phyloP scores from a whole-genome alignment of 1,140 invertebrate genomes.

The Achroia grisella region DNA sequence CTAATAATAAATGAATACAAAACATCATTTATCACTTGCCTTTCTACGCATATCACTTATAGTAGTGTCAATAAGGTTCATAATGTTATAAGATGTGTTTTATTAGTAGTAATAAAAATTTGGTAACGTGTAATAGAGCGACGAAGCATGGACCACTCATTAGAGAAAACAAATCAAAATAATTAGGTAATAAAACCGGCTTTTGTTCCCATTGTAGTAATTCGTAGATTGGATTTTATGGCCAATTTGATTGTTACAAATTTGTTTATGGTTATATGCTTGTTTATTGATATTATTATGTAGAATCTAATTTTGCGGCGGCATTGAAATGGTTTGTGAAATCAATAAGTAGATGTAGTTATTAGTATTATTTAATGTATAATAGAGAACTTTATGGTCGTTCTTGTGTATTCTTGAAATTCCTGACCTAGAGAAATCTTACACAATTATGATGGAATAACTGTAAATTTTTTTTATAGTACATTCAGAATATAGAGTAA shows the following conservation, averaged over 20 bases:
- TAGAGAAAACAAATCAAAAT: conserved; percentile 66
- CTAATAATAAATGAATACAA: conserved; percentile 31
- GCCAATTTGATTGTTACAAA: conserved; percentile 56
- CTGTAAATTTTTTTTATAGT: no score
- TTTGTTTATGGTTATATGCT: conserved; percentile 43
- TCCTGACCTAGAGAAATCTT: no score
- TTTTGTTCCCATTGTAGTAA: conserved; percentile 52
- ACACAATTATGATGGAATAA: no score
- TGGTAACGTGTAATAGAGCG: conserved; percentile 28
- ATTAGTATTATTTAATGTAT: no score
- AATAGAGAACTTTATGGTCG: no score
- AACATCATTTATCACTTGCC: no score
- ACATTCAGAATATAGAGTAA: no score
- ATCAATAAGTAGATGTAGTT: no score
- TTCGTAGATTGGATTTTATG: conserved; percentile 51
- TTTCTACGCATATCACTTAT: conserved; percentile 5
- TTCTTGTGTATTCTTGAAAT: no score
- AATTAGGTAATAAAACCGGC: conserved; percentile 60
- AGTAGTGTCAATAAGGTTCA: conserved; percentile 4
- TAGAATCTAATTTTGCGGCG: neutral
- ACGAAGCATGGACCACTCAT: conserved; percentile 42
- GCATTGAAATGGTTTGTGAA: no score
- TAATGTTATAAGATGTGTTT: conserved; percentile 3
- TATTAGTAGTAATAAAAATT: neutral
- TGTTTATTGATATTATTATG: conserved; percentile 18